Conservation (phyloP, 2,113 vertebrate species). For the Dunckerocampus dactyliophorus region DNA sequence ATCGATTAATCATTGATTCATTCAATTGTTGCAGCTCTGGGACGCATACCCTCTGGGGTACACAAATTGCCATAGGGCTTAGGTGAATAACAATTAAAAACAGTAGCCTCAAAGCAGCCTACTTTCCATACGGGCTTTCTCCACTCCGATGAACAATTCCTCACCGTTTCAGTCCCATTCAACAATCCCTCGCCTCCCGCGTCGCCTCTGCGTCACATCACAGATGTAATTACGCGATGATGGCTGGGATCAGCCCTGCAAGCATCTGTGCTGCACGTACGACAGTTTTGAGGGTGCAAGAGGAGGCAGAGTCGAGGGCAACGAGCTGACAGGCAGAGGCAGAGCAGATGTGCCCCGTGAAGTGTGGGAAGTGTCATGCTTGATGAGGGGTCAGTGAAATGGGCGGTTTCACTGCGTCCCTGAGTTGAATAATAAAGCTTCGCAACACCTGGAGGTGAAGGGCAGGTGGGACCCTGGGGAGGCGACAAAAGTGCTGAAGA, state of each 20-base stretch:
- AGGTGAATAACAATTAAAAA: too few species aligned
- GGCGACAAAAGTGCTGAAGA: background rate
- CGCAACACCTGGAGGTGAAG: slow-evolving; percentile 20
- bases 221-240: slow-evolving; percentile 27
- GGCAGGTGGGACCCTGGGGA: background rate
- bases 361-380: slow-evolving; percentile 53
- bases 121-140: background rate
- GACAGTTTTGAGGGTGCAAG: slow-evolving; percentile 1
- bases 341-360: slow-evolving; percentile 40
- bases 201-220: background rate
- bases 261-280: slow-evolving; percentile 5
- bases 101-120: background rate
- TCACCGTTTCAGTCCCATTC: background rate
- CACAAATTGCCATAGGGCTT: too few species aligned
- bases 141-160: background rate
- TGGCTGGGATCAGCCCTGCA: slow-evolving; percentile 22
- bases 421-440: slow-evolving; percentile 51
- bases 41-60: too few species aligned
- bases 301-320: slow-evolving; percentile 10
- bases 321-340: slow-evolving; percentile 3
- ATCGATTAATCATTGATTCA: too few species aligned
- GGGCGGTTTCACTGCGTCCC: slow-evolving; percentile 53
- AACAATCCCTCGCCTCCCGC: background rate
- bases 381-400: slow-evolving; percentile 53
- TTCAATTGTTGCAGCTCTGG: too few species aligned